Base-by-base conservation (phyloP, 2,797 vertebrate species). In the Arremon brunneinucha region DNA sequence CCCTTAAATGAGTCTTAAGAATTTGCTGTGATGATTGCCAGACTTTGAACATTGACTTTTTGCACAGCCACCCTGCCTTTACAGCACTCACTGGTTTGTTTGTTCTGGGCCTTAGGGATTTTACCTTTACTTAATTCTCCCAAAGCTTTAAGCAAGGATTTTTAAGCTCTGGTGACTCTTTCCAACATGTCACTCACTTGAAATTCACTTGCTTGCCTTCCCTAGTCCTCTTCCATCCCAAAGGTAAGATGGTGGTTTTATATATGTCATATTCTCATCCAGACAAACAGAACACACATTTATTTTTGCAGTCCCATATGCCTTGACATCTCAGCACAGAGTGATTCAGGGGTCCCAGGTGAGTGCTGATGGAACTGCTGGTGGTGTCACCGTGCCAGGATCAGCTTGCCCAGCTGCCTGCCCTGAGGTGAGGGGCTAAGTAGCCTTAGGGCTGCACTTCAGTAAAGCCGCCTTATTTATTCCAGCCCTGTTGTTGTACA, bases 351-450 rank as follows among this genome's bases (percentile, higher is more conserved):
- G 28, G 37, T 70, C 47, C 65, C 64, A 81, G 2, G 12, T 0
- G 7, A 15, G 12, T 67, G 12, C 23, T 65, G 46, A 39, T 11
- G 8, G 50, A 83, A 4, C 17, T 80, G 56, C 15, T 67, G 46
- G 24, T 64, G 18, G 22, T 1, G 0, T 56, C 64, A 49, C 0
- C 20, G 41, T 49, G 15, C 19, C 71, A 34, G 44, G 35, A 9
- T 67, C 52, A 74, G 32, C 79, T 64, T 4, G 10, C 34, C 37
- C 64, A n/a, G 60, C 12, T 0, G 2, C 23, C n/a, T 83, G 41
- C 9, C 23, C n/a, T 52, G 14, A 75, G 49, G 18, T 34, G 22
- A 55, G 74, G 24, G 35, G 24, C n/a, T 65, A 21, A 67, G 59
- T 3, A 77, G 4, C 32, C 26, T 28, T 75, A 26, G 34, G 65